Conservation (phyloP, 2,888 invertebrate species). For the Blera fallax region DNA sequence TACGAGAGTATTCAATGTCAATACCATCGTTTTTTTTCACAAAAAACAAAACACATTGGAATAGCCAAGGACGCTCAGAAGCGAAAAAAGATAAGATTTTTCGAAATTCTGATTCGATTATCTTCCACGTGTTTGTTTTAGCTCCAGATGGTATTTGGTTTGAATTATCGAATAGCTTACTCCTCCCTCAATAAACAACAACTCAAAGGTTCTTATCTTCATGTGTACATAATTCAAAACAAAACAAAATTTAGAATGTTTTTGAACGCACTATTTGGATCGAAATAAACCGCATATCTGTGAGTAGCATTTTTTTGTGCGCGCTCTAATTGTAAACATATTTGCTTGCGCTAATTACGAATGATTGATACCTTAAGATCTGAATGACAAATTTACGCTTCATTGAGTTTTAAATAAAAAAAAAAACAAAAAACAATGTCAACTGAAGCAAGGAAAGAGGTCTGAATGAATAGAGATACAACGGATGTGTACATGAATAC, state of each 20-base stretch:
- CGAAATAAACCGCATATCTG: neutral
- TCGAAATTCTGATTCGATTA: neutral
- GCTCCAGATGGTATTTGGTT: neutral
- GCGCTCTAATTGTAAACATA: neutral
- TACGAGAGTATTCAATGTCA: neutral
- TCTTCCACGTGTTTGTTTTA: neutral
- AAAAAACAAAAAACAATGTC: neutral
- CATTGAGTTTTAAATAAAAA: neutral
- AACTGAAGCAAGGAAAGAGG: neutral
- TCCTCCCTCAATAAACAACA: neutral
- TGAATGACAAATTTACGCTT: neutral
- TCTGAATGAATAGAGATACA: neutral
- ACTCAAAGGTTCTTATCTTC: neutral
- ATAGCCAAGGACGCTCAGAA: neutral
- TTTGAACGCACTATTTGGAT: neutral
- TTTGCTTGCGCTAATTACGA: neutral
- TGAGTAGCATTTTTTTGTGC: neutral
- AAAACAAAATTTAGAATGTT: neutral
- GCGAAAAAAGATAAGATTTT: neutral
- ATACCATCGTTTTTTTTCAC: neutral
- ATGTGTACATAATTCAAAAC: neutral
- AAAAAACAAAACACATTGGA: neutral
- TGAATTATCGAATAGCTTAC: neutral
- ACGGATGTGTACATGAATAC: neutral
- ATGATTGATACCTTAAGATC: neutral